Conservation (phyloP, 2,113 vertebrate genomes). For the Stigmatopora argus region DNA sequence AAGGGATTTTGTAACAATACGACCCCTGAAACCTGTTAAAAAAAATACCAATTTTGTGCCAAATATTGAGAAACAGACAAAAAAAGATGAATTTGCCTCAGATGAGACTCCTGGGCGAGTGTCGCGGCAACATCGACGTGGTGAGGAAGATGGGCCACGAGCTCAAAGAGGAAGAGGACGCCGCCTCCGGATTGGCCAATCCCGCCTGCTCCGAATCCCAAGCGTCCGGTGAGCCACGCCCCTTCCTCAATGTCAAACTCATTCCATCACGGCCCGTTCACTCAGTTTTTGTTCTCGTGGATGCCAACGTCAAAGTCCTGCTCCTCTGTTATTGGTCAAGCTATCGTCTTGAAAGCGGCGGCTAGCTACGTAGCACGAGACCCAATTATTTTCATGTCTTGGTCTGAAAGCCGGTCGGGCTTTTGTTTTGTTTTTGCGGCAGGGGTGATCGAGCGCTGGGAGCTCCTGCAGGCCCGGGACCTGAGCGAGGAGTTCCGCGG, state of each 20-base stretch:
- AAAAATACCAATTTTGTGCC: too few species aligned
- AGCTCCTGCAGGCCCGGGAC: constrained; percentile 92
- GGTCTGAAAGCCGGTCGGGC: too few species aligned
- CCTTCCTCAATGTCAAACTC: background rate
- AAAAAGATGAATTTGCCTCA: constrained; percentile 36
- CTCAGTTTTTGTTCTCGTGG: too few species aligned
- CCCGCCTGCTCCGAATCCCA: constrained; percentile 87
- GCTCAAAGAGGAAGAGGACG: constrained; percentile 87
- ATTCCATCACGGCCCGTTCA: too few species aligned
- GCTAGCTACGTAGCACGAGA: too few species aligned
- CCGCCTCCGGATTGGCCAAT: constrained; percentile 81
- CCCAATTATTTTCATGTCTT: too few species aligned
- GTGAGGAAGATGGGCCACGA: constrained; percentile 84
- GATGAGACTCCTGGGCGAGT: constrained; percentile 92
- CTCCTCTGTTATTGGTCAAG: too few species aligned
- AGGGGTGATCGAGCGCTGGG: constrained; percentile 98
- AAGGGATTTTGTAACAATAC: too few species aligned
- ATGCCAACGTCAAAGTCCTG: too few species aligned
- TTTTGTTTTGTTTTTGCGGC: background rate
- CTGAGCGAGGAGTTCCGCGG: constrained; percentile 87
- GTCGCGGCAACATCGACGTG: constrained; percentile 87
- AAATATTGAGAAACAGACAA: too few species aligned
- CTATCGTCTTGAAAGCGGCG: too few species aligned
- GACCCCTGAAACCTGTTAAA: too few species aligned
- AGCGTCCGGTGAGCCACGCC: constrained; percentile 74